Percentiles rank a stretch among this genome's conserved stretches.
phyloP scores from a whole-genome alignment of 2,888 invertebrate species.

The Sinodicranocentrus sp. region DNA sequence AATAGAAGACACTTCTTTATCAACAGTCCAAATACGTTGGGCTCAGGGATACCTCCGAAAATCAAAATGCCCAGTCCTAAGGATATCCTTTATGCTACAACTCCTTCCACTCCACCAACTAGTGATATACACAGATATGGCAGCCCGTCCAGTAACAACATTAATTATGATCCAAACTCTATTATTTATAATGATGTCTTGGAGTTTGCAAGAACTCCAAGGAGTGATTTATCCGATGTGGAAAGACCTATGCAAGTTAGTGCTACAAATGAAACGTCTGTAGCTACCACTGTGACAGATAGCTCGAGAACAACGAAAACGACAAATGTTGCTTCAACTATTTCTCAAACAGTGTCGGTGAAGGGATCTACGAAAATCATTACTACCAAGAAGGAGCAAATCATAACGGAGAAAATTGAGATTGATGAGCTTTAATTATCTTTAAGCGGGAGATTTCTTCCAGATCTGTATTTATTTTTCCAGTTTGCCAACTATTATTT shows the following conservation, averaged over 20 bases:
- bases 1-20: conserved; percentile 62
- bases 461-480: conserved; percentile 5
- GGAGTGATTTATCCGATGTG: conserved; percentile 28
- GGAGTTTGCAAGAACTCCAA: conserved; percentile 40
- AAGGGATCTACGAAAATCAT: conserved; percentile 54
- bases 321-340: conserved; percentile 53
- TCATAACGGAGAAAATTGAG: conserved; percentile 69
- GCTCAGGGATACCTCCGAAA: conserved; percentile 37
- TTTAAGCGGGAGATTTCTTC: neutral
- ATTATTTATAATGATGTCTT: conserved; percentile 21
- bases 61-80: conserved; percentile 52
- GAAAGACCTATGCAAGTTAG: conserved; percentile 58
- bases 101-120: conserved; percentile 9
- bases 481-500: conserved; percentile 12
- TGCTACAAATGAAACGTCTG: conserved; percentile 66
- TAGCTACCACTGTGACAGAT: conserved; percentile 47
- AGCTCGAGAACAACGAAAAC: conserved; percentile 57
- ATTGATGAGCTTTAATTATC: conserved; percentile 56
- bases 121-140: neutral
- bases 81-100: conserved; percentile 30
- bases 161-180: conserved; percentile 40
- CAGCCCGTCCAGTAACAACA: neutral
- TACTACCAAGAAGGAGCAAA: conserved; percentile 65
- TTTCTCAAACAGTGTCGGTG: conserved; percentile 47
- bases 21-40: conserved; percentile 52